Conservation (phyloP, 37 sponge, comb jelly and placozoan genomes). For the Agelas oroides region DNA sequence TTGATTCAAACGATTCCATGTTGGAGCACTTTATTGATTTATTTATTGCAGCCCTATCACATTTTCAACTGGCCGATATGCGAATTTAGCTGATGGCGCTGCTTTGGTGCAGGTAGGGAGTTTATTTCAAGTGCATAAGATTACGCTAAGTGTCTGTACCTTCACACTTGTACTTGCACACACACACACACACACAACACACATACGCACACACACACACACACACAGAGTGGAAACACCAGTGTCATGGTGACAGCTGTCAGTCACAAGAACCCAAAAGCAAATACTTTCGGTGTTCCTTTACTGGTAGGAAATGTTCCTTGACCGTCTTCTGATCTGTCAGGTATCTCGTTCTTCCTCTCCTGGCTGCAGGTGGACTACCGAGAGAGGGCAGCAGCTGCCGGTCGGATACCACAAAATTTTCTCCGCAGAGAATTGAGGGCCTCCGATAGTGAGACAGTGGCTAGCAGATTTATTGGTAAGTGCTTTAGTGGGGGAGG, state of each 20-base stretch:
- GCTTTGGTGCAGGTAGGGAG: slow-evolving; percentile 56
- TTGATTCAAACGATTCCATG: no score
- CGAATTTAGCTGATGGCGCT: slow-evolving; percentile 76
- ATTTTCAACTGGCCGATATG: slow-evolving; percentile 67
- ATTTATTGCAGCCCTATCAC: slow-evolving; percentile 43
- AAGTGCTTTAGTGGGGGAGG: no score
- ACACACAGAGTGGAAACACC: slow-evolving; percentile 50
- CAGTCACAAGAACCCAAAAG: not conserved
- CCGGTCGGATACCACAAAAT: slow-evolving; percentile 67
- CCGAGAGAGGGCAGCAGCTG: slow-evolving; percentile 76
- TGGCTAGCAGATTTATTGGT: slow-evolving; percentile 73
- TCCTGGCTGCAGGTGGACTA: slow-evolving; percentile 69
- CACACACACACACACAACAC: no score
- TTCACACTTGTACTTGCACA: no score
- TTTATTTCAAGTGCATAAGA: not conserved
- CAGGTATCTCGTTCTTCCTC: not conserved
- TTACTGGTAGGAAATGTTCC: no score
- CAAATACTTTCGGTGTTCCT: no score
- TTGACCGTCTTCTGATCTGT: no score
- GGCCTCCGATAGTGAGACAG: slow-evolving; percentile 57
- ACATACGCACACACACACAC: no score
- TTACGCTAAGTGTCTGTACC: no score
- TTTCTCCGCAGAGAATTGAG: slow-evolving; percentile 72
- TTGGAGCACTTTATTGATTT: not conserved
- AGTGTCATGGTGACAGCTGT: slow-evolving; percentile 82